phyloP scores from a whole-genome alignment of 2,797 vertebrate genomes.

The Myiothlypis coronata region DNA sequence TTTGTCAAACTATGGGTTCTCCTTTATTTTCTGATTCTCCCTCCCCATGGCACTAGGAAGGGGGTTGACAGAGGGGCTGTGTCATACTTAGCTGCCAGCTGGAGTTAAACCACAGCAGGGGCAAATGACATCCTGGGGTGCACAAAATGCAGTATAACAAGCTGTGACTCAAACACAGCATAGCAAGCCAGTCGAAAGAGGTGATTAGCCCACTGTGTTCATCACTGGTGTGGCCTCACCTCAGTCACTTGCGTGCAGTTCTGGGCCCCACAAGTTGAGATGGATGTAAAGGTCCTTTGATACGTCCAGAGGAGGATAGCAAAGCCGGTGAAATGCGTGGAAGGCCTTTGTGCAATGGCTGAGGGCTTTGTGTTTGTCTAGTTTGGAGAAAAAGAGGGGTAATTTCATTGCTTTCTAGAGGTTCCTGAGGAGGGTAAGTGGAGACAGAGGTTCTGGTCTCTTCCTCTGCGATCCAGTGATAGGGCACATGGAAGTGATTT shows the following conservation, averaged over 20 bases:
- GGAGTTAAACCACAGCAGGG: neutral
- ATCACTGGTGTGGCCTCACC: accelerated
- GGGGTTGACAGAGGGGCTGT: neutral
- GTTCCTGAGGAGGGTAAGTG: neutral
- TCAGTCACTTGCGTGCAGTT: neutral
- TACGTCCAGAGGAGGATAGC: neutral
- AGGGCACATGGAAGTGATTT: neutral
- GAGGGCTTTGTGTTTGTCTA: neutral
- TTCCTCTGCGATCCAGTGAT: neutral
- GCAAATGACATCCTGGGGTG: accelerated
- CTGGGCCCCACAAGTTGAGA: neutral
- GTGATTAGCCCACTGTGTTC: accelerated
- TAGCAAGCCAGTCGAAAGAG: neutral
- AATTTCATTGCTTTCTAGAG: neutral
- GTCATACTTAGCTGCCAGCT: neutral
- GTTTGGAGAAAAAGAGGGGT: neutral
- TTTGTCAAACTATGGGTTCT: neutral
- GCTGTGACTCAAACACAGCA: neutral
- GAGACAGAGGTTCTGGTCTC: neutral
- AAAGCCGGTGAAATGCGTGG: neutral
- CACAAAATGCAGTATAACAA: neutral
- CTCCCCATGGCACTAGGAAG: neutral
- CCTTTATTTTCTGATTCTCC: neutral
- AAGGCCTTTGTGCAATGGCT: neutral
- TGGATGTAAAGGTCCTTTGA: neutral